Percentiles rank a stretch among this genome's conserved stretches.
phyloP scores from a whole-genome alignment of 2,797 vertebrate genomes.

The Tolypeutes matacus region DNA sequence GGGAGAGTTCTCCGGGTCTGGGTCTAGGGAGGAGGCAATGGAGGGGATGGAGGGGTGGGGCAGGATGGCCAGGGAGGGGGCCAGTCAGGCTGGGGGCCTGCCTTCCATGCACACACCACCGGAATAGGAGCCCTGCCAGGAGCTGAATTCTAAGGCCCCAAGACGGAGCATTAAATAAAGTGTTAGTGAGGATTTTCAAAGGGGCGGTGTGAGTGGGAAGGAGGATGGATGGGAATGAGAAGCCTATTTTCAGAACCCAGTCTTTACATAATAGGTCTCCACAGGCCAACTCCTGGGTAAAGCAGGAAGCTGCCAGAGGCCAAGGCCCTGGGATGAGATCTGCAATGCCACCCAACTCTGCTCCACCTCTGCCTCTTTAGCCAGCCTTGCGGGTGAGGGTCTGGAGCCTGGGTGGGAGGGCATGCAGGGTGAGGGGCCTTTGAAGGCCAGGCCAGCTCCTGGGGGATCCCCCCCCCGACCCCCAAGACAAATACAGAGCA shows the following conservation, averaged over 20 bases:
- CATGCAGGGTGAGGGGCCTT: neutral
- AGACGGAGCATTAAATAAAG: neutral
- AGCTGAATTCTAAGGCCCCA: neutral
- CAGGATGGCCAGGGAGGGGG: no score
- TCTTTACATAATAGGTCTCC: conserved; percentile 86
- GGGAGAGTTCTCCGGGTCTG: neutral
- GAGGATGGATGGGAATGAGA: conserved; percentile 81
- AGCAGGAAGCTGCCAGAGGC: neutral
- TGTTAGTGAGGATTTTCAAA: conserved; percentile 19
- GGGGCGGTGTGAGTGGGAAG: neutral
- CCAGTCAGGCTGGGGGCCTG: neutral
- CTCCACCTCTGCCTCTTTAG: neutral
- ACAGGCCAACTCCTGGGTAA: conserved; percentile 74
- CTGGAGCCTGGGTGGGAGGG: neutral
- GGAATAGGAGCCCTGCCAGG: conserved; percentile 51
- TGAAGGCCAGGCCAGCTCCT: neutral
- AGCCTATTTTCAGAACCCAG: conserved; percentile 86
- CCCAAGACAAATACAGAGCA: neutral
- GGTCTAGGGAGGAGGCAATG: neutral
- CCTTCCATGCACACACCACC: neutral
- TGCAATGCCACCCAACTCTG: neutral
- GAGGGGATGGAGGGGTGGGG: neutral
- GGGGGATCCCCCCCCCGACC: fast-evolving
- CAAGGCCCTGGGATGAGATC: neutral
- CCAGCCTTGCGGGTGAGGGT: neutral